Evolutionary conservation across 2,113 vertebrate species (phyloP).

Genomic region (Salvelinus sp.): DNA sequence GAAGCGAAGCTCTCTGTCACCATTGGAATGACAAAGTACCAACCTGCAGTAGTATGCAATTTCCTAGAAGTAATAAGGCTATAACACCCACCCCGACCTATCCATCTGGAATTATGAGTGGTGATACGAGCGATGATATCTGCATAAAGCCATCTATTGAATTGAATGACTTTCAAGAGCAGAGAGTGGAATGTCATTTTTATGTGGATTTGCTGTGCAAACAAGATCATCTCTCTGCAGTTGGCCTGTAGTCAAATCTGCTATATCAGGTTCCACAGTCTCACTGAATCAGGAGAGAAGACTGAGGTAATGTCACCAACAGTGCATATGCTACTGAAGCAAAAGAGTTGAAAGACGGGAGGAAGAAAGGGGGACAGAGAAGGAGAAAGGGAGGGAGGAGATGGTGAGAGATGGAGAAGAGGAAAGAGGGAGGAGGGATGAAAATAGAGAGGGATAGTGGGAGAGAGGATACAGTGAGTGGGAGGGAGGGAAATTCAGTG

Average conservation of each 20-base stretch:
- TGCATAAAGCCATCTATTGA: neutral
- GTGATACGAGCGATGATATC: neutral
- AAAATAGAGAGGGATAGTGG: constrained; percentile 17
- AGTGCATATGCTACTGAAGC: neutral
- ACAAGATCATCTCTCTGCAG: constrained; percentile 39
- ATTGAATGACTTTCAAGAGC: neutral
- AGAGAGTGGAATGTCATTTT: constrained; percentile 8
- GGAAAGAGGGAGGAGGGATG: neutral
- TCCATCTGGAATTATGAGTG: neutral
- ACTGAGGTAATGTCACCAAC: neutral
- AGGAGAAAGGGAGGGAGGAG: constrained; percentile 6
- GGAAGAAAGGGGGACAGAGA: neutral
- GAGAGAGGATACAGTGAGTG: neutral
- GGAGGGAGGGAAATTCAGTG: constrained; percentile 23
- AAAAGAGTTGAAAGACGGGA: neutral
- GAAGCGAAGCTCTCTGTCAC: neutral
- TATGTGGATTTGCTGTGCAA: constrained; percentile 33
- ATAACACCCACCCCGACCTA: too few relatives aligned
- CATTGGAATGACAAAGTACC: neutral
- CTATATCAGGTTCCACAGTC: constrained; percentile 6
- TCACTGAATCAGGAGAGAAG: neutral
- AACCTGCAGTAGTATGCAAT: neutral
- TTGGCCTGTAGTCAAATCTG: constrained; percentile 8
- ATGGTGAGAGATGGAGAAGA: neutral
- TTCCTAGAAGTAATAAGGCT: too few relatives aligned